Evolutionary conservation across 2,113 vertebrate species (phyloP).

Genomic region (Nymphicus hollandicus): DNA sequence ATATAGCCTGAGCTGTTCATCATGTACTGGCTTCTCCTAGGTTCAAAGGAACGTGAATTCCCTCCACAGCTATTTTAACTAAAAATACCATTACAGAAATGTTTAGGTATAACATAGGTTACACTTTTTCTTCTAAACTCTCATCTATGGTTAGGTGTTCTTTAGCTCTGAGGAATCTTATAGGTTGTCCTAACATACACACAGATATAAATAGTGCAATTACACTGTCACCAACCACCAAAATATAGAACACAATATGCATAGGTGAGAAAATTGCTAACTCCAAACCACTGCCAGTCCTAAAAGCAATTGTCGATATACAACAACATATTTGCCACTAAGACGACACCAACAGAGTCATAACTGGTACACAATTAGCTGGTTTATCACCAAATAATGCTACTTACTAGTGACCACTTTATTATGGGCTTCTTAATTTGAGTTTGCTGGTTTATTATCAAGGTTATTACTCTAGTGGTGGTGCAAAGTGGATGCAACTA

Average conservation of each 20-base stretch:
- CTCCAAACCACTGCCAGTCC: background rate
- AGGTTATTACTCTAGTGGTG: background rate
- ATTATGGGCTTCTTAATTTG: too few species aligned
- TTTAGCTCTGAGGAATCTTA: background rate
- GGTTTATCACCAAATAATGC: background rate
- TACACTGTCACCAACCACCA: background rate
- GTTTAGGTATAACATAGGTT: background rate
- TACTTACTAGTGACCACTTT: background rate
- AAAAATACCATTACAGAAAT: background rate
- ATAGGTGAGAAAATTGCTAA: background rate
- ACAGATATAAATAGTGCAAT: background rate
- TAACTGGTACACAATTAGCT: background rate
- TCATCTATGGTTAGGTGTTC: background rate
- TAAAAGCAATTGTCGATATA: background rate
- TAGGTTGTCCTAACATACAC: background rate
- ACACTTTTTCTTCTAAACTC: background rate
- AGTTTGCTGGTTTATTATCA: background rate
- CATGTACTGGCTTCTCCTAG: background rate
- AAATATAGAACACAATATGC: background rate
- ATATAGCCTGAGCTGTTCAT: background rate
- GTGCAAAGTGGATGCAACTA: background rate
- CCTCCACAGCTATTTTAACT: background rate
- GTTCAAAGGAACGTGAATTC: background rate
- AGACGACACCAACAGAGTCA: too few species aligned
- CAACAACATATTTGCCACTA: background rate